Evolutionary conservation across 2,888 invertebrate species (phyloP).

Genomic region (Drosophila phalerata): DNA sequence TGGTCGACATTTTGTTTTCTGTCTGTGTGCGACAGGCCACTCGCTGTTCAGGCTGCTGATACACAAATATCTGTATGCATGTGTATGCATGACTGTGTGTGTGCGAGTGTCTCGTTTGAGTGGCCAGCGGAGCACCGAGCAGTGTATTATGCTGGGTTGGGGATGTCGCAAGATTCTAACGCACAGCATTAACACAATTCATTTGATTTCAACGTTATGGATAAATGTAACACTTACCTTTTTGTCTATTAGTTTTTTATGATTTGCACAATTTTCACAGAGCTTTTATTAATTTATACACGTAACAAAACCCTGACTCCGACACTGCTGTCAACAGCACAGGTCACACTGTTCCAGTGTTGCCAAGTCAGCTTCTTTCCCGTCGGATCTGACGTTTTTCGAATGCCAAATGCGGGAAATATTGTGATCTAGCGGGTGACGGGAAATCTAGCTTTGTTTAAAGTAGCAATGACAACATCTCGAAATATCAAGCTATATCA

Average conservation of each 20-base stretch:
- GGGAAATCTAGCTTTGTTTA: no score
- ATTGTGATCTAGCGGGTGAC: no score
- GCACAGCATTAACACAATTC: conserved; percentile 26
- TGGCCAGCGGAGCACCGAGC: conserved; percentile 65
- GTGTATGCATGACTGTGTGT: conserved; percentile 26
- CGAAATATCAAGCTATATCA: no score
- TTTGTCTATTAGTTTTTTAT: conserved; percentile 41
- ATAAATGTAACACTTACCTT: conserved; percentile 60
- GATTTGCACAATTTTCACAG: conserved; percentile 67
- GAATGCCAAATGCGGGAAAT: no score
- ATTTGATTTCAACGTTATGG: conserved; percentile 1
- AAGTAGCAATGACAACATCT: no score
- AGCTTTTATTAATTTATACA: conserved; percentile 54
- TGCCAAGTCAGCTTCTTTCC: no score
- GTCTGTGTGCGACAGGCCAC: conserved; percentile 54
- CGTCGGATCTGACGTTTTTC: no score
- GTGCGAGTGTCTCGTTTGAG: conserved; percentile 53
- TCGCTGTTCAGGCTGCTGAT: conserved; percentile 67
- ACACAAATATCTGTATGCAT: conserved; percentile 45
- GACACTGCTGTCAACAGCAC: conserved; percentile 56
- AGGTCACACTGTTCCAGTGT: conserved; percentile 48
- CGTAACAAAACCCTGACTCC: conserved; percentile 70
- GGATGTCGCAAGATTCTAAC: conserved; percentile 11
- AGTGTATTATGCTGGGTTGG: conserved; percentile 21
- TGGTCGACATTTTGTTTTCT: conserved; percentile 82